Percentiles rank a stretch among this genome's conserved stretches.
These are phyloP conservation scores for Nothobranchius kuhntae DNA, from an alignment of 2,113 vertebrate genomes.

Conservation along the genomic window DNA sequence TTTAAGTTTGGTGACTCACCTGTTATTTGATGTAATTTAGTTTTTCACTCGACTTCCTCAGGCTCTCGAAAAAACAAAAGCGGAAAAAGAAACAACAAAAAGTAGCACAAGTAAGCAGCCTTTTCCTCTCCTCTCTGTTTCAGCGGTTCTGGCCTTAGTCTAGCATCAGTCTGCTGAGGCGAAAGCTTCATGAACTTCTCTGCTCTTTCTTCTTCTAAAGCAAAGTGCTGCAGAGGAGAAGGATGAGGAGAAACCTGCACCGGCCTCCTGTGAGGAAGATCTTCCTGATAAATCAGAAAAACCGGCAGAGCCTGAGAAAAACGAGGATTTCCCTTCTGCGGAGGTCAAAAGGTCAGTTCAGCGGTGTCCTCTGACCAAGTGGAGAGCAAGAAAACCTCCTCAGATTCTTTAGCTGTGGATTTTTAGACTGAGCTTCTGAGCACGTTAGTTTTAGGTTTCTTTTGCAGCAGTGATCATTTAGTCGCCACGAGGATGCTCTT, in stretches of 20 bases:
- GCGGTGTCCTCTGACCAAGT: background rate
- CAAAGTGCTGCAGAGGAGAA: conserved; percentile 49
- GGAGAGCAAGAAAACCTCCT: too few species aligned
- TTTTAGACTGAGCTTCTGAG: too few species aligned
- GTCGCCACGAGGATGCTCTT: too few species aligned
- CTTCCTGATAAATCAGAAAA: conserved; percentile 32
- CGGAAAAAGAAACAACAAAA: conserved; percentile 87
- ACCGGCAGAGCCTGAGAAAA: conserved; percentile 32
- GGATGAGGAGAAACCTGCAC: conserved; percentile 29
- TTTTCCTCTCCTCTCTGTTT: background rate
- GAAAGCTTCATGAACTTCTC: background rate
- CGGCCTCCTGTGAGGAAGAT: conserved; percentile 31
- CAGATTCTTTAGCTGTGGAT: background rate
- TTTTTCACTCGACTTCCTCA: conserved; percentile 47
- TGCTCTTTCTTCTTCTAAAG: background rate
- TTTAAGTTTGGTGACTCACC: background rate
- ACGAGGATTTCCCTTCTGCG: conserved; percentile 35
- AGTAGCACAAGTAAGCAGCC: conserved; percentile 60
- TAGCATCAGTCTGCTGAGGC: background rate
- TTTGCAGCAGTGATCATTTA: too few species aligned
- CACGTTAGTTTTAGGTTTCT: too few species aligned
- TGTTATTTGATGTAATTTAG: background rate
- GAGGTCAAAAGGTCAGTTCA: conserved; percentile 67
- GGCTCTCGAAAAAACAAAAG: conserved; percentile 93
- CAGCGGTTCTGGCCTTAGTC: background rate